phyloP scores from a whole-genome alignment of 2,113 vertebrate species.

The Cyanoramphus novaezelandiae region DNA sequence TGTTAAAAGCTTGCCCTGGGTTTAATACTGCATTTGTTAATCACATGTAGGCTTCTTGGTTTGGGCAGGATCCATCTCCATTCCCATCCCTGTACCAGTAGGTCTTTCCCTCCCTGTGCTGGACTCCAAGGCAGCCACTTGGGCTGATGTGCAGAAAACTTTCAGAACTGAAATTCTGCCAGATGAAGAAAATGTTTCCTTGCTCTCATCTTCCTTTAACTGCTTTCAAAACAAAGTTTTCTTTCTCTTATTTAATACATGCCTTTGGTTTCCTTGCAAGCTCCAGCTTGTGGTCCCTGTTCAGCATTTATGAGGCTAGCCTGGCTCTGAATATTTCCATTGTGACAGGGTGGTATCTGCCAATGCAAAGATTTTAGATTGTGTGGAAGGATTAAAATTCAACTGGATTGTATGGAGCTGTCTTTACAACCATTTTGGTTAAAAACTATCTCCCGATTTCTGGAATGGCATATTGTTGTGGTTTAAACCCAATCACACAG shows the following conservation, averaged over 20 bases:
- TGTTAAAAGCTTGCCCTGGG: background rate
- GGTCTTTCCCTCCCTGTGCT: background rate
- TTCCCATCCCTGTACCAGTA: background rate
- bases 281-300: background rate
- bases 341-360: background rate
- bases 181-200: constrained; percentile 28
- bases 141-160: background rate
- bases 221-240: background rate
- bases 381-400: constrained; percentile 11
- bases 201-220: background rate
- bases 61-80: background rate
- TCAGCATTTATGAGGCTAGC: background rate
- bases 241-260: background rate
- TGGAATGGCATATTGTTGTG: background rate
- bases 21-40: background rate
- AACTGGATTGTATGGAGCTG: background rate
- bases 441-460: background rate
- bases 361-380: background rate
- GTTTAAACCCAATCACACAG: too few species aligned
- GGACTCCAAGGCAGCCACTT: background rate
- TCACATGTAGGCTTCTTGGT: fast-evolving
- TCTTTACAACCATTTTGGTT: background rate
- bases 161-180: background rate
- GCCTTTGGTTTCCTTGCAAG: background rate
- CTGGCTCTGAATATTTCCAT: constrained; percentile 32